Evolutionary conservation across 2,113 vertebrate genomes (phyloP).

Genomic region (Mormoops blainvillei): DNA sequence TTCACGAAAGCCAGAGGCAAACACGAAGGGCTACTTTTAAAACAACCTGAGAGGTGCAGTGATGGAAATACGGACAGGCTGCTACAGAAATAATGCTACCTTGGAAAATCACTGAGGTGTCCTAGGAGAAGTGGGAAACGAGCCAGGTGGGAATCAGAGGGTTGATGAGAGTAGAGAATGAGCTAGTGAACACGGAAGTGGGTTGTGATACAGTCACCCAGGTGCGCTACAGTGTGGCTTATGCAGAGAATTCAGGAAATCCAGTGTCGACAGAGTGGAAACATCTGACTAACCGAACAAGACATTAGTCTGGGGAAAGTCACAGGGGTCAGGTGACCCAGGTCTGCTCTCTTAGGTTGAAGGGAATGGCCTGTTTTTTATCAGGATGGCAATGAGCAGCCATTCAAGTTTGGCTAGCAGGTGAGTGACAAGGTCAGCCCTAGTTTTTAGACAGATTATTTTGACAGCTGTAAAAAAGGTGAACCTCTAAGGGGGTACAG

Average conservation of each 20-base stretch:
- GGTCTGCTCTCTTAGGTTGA: not conserved
- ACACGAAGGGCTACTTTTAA: not conserved
- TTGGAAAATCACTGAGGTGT: not conserved
- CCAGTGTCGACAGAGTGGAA: not conserved
- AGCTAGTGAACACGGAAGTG: not conserved
- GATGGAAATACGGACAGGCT: not conserved
- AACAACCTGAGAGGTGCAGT: not conserved
- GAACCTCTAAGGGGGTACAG: fast-evolving
- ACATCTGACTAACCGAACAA: not conserved
- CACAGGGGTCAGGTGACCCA: fast-evolving
- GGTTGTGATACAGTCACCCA: not conserved
- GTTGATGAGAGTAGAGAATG: fast-evolving
- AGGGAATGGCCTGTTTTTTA: not conserved
- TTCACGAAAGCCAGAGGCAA: not conserved
- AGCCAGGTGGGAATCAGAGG: not conserved
- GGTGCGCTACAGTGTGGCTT: not conserved
- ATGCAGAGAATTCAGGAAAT: not conserved
- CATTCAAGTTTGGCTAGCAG: not conserved
- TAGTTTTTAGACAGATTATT: not conserved
- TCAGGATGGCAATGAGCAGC: not conserved
- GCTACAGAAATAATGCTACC: fast-evolving
- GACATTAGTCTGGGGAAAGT: too few relatives aligned
- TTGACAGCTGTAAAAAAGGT: not conserved
- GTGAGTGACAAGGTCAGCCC: not conserved
- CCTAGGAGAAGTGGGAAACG: not conserved